A percentile compares a stretch with the other conserved stretches of the same genome.
These are phyloP conservation scores for Aporrectodea caliginosa DNA, from an alignment of 1,140 invertebrate species.

Conservation along the genomic window DNA sequence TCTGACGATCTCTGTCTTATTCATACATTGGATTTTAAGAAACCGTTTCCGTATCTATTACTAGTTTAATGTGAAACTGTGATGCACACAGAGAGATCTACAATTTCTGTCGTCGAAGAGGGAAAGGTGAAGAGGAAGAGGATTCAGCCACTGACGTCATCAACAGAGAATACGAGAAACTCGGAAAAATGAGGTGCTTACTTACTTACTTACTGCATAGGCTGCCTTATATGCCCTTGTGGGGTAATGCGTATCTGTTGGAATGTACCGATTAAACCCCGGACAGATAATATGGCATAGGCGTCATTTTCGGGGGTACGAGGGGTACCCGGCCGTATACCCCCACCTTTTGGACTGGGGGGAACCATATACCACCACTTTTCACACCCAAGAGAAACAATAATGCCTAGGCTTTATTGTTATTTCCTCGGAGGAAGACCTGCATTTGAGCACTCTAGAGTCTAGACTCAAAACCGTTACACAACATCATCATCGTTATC, in stretches of 20 bases:
- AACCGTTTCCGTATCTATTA: too few species aligned
- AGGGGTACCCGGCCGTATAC: too few species aligned
- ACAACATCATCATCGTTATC: slow-evolving; percentile 15
- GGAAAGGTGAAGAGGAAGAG: not conserved
- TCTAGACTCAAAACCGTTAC: not conserved
- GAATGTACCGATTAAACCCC: too few species aligned
- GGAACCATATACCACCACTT: not conserved
- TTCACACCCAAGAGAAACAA: not conserved
- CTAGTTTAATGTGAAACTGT: too few species aligned
- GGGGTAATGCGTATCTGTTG: too few species aligned
- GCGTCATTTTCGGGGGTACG: too few species aligned
- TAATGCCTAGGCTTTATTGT: not conserved
- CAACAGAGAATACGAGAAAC: slow-evolving; percentile 27
- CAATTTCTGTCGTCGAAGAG: not conserved
- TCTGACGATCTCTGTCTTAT: too few species aligned
- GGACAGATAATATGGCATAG: too few species aligned
- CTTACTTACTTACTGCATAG: too few species aligned
- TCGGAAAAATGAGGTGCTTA: slow-evolving; percentile 28
- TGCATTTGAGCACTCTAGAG: not conserved
- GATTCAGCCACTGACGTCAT: slow-evolving; percentile 22
- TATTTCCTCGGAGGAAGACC: not conserved
- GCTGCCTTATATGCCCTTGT: too few species aligned
- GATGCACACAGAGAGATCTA: not conserved
- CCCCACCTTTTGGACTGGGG: not conserved
- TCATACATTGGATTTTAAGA: too few species aligned